Conservation (phyloP, 2,797 vertebrate species). For the Cryptoblepharus egeriae region DNA sequence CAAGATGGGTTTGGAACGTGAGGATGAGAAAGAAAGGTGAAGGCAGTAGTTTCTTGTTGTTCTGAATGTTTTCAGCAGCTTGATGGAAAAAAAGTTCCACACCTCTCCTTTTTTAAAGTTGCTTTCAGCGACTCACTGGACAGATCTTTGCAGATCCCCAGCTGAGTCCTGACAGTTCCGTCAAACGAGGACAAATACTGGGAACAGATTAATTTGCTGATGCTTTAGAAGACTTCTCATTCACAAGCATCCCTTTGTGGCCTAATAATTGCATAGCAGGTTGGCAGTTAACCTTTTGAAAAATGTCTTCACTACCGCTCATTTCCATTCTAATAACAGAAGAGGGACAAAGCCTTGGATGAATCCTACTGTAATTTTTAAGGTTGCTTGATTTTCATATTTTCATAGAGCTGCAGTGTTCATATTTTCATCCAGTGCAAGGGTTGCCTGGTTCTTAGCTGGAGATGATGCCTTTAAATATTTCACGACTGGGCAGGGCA, state of each 20-base stretch:
- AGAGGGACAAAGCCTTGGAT: background rate
- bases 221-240: background rate
- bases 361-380: background rate
- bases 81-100: background rate
- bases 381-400: background rate
- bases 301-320: background rate
- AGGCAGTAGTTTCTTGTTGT: background rate
- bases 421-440: background rate
- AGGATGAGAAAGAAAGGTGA: background rate
- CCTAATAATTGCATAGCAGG: background rate
- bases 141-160: background rate
- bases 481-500: background rate
- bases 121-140: background rate
- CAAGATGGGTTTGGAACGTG: background rate
- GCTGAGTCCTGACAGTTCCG: background rate
- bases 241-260: slow-evolving; percentile 6
- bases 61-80: background rate
- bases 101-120: background rate
- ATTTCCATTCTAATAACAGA: background rate
- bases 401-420: background rate
- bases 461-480: background rate
- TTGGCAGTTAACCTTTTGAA: background rate
- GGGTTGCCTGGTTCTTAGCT: background rate
- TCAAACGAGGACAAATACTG: background rate
- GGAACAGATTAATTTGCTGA: slow-evolving; percentile 15